phyloP scores from a whole-genome alignment of 37 sponge, comb jelly and placozoan genomes.

The Tethya wilhelma region DNA sequence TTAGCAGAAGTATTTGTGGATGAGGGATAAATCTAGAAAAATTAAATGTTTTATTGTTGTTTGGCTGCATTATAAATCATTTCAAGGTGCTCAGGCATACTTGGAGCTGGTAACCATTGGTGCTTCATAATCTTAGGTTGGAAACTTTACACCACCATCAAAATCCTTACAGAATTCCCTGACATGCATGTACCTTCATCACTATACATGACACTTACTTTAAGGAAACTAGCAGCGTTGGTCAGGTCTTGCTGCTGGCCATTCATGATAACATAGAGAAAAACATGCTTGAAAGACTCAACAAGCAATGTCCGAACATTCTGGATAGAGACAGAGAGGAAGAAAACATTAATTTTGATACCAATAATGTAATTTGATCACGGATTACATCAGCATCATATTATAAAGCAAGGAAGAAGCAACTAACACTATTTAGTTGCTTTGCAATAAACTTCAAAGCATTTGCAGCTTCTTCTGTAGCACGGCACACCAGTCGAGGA shows the following conservation, averaged over 20 bases:
- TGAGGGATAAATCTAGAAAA: too few species aligned
- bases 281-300: slow-evolving; percentile 64
- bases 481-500: slow-evolving; percentile 40
- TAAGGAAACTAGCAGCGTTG: slow-evolving; percentile 36
- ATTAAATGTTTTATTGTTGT: too few species aligned
- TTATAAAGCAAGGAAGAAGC: slow-evolving; percentile 8
- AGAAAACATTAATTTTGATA: not conserved
- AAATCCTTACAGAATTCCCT: not conserved
- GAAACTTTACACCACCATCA: not conserved
- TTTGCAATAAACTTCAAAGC: slow-evolving; percentile 29
- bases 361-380: not conserved
- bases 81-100: too few species aligned
- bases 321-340: not conserved
- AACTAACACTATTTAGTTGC: slow-evolving; percentile 13
- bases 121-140: not conserved
- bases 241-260: slow-evolving; percentile 50
- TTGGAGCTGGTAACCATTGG: too few species aligned
- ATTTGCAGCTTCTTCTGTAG: slow-evolving; percentile 26
- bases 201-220: slow-evolving; percentile 17
- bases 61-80: too few species aligned
- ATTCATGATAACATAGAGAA: slow-evolving; percentile 49
- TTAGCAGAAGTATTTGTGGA: not conserved
- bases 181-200: not conserved
- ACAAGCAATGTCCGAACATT: slow-evolving; percentile 17
- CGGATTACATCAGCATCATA: not conserved